Base-by-base conservation (phyloP, 1,140 invertebrate genomes). In the Babylonia areolata region DNA sequence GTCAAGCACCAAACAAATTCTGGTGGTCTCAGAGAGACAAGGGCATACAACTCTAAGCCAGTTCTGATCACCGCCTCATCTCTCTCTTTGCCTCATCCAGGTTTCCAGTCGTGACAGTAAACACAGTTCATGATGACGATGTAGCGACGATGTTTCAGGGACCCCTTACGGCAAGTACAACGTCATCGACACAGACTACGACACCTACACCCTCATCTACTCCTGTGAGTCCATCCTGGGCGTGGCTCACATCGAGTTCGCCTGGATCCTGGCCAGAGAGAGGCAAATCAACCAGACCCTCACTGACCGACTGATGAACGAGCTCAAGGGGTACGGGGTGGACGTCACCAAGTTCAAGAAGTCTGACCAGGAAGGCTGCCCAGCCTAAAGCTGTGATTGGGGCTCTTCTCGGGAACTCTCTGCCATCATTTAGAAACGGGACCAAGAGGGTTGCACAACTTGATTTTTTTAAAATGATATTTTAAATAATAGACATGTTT, bases 101-200 rank as follows among this genome's bases (percentile, higher is more conserved):
- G n/a, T n/a, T n/a, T n/a, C n/a, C n/a, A n/a, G n/a, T n/a, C n/a
- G n/a, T n/a, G n/a, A n/a, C n/a, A n/a, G n/a, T n/a, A n/a, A n/a
- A n/a, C n/a, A n/a, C n/a, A n/a, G n/a, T n/a, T n/a, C n/a, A n/a
- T n/a, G n/a, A n/a, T n/a, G n/a, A n/a, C n/a, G n/a, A n/a, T n/a
- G n/a, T n/a, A n/a, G n/a, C n/a, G n/a, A n/a, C 46, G 46, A 17
- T 17, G 9, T 51, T 39, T 12, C 37, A 84, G 82, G 82, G 2
- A 46, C 82, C 3, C 82, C 82, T 0, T 84, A 84, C 82, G 82
- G 64, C 39, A 40, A 39, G 23, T 91, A 91, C 82, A 90, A 89
- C 87, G 87, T 91, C 17, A 37, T 91, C 23, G 89, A 90, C 80
- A 91, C 90, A 0, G 90, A 91, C 80, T 90, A 91, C 84, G 79